A percentile compares a stretch with the other conserved stretches of the same genome.
Evolutionary conservation across 2,888 invertebrate species (phyloP).

Genomic region (Criorhina ranunculi): DNA sequence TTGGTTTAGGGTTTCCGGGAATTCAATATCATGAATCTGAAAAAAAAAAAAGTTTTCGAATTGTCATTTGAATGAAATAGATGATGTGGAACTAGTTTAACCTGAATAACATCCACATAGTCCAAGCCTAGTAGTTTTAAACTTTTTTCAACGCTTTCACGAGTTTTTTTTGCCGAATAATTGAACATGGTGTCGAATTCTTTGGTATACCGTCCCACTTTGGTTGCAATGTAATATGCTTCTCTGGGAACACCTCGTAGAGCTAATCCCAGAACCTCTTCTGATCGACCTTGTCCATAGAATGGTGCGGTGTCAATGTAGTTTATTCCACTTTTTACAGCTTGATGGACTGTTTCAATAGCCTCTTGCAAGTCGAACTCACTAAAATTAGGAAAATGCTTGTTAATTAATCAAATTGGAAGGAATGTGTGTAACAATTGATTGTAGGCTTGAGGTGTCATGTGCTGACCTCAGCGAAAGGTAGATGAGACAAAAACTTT

Average conservation of each 20-base stretch:
- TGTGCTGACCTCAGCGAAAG: too few relatives aligned
- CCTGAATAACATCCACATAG: slow-evolving; percentile 96
- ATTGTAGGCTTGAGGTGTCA: too few relatives aligned
- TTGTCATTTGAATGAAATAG: background rate
- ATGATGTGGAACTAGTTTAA: slow-evolving; percentile 80
- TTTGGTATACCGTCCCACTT: slow-evolving; percentile 93
- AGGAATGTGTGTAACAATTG: too few relatives aligned
- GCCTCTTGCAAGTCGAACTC: slow-evolving; percentile 88
- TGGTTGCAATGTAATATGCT: slow-evolving; percentile 95
- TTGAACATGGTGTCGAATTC: slow-evolving; percentile 92
- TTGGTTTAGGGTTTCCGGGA: slow-evolving; percentile 90
- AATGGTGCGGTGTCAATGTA: slow-evolving; percentile 96
- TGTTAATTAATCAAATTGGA: background rate
- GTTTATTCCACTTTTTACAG: slow-evolving; percentile 93
- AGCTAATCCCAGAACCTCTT: slow-evolving; percentile 92
- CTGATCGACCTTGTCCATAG: slow-evolving; percentile 96
- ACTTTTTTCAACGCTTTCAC: slow-evolving; percentile 90
- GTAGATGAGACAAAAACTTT: too few relatives aligned
- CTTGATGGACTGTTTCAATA: slow-evolving; percentile 88
- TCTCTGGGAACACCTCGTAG: slow-evolving; percentile 91
- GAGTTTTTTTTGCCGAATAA: slow-evolving; percentile 91
- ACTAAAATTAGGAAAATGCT: slow-evolving; percentile 83
- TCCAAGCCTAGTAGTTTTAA: slow-evolving; percentile 90
- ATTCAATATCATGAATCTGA: slow-evolving; percentile 97
- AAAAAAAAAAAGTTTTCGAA: slow-evolving; percentile 41